Evolutionary conservation across 1,140 invertebrate genomes (phyloP).

Genomic region (Lepidostoma basale): DNA sequence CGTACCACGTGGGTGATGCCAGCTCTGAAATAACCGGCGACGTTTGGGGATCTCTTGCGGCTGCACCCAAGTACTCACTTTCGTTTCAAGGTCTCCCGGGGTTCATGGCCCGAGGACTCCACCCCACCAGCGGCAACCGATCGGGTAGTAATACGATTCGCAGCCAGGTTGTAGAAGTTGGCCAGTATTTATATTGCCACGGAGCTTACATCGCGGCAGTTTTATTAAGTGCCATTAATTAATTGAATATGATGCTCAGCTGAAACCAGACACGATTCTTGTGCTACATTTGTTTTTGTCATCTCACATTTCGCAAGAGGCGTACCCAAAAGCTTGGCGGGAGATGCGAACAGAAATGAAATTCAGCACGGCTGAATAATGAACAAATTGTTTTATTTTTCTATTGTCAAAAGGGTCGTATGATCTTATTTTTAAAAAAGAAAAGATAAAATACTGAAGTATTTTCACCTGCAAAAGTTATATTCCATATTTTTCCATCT

Average conservation of each 20-base stretch:
- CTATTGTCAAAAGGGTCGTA: too few species aligned
- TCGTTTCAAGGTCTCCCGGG: constrained; percentile 14
- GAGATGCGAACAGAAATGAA: too few species aligned
- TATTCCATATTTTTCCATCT: too few species aligned
- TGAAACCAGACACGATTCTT: neutral
- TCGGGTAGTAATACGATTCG: too few species aligned
- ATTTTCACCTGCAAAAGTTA: too few species aligned
- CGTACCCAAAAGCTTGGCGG: too few species aligned
- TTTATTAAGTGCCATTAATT: neutral
- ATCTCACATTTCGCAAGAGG: neutral
- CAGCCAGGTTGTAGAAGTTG: neutral
- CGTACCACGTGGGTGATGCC: neutral
- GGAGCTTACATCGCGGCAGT: too few species aligned
- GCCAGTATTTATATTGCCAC: neutral
- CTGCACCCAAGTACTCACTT: constrained; percentile 18
- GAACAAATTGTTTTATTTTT: too few species aligned
- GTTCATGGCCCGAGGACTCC: neutral
- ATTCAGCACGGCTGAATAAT: too few species aligned
- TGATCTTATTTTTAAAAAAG: too few species aligned
- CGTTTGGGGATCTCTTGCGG: neutral
- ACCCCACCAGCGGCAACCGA: neutral
- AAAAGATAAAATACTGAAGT: too few species aligned
- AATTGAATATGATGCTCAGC: neutral
- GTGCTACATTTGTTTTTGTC: constrained; percentile 7
- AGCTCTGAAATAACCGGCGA: neutral